Conservation (phyloP, 2,797 vertebrate species). For the Gastrophryne carolinensis region DNA sequence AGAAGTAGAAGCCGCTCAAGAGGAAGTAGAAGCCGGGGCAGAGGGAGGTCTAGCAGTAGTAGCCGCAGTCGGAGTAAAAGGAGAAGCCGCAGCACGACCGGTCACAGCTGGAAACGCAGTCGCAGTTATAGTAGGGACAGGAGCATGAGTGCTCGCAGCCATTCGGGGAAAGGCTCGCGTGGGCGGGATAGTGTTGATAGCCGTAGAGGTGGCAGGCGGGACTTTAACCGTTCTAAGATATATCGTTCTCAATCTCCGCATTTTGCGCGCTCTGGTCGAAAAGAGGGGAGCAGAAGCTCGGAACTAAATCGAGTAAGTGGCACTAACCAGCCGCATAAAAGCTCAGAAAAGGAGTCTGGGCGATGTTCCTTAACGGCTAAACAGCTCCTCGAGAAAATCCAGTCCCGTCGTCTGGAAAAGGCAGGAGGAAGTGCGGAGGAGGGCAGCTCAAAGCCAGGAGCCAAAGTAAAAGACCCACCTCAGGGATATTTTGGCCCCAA, state of each 20-base stretch:
- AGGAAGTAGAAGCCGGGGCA: slow-evolving; percentile 72
- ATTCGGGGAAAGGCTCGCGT: slow-evolving; percentile 74
- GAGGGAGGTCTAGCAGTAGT: slow-evolving; percentile 78
- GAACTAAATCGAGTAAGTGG: slow-evolving; percentile 68
- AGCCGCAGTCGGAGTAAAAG: slow-evolving; percentile 89
- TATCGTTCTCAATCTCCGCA: slow-evolving; percentile 93
- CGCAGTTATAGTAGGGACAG: slow-evolving; percentile 82
- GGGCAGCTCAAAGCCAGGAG: slow-evolving; percentile 78
- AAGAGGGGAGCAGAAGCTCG: slow-evolving; percentile 54
- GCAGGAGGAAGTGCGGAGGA: slow-evolving; percentile 67
- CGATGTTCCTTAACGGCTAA: slow-evolving; percentile 88
- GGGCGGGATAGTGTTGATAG: slow-evolving; percentile 75
- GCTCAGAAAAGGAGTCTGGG: slow-evolving; percentile 72
- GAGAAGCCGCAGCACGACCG: slow-evolving; percentile 70
- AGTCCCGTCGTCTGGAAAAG: slow-evolving; percentile 81
- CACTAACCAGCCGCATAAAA: slow-evolving; percentile 58
- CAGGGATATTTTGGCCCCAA: slow-evolving; percentile 97
- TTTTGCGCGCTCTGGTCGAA: slow-evolving; percentile 67
- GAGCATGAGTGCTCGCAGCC: slow-evolving; percentile 85
- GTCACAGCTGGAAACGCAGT: slow-evolving; percentile 82
- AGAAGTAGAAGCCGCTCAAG: slow-evolving; percentile 73
- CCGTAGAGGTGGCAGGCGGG: slow-evolving; percentile 71
- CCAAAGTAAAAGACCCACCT: slow-evolving; percentile 94
- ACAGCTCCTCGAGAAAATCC: slow-evolving; percentile 89
- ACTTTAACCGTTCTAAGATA: slow-evolving; percentile 91